Evolutionary conservation across 2,888 invertebrate genomes (phyloP), one percentile per base, ranked within the genome.

Genomic region (Tridacna crocea): DNA sequence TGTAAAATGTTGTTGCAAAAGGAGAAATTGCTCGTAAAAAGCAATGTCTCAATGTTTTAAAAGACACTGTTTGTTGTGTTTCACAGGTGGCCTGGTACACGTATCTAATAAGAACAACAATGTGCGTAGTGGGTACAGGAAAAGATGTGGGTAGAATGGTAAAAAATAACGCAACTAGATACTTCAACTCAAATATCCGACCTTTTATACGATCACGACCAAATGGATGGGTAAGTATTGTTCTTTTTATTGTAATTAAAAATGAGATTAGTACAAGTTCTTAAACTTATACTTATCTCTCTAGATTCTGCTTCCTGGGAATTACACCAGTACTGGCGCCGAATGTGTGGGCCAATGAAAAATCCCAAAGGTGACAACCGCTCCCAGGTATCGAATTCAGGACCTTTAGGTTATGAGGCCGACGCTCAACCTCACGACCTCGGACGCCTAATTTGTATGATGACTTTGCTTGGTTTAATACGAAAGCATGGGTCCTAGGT

Each of bases 11-110:
- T 2, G 36, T 36, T 8, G 36, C 36, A 36, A 36, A 36, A 36
- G 36, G 8, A 36, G 36, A 36, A 36, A 36, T 36, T 36, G 36
- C 36, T 36, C 8, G 36, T 36, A 36, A 36, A 36, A 8, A 36
- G 8, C 8, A 4, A 36, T 36, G 3, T 26, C 66, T 66, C 13
- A 61, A 4, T 61, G 26, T 26, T 24, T 58, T 58, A 2, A 58
- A 58, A 58, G n/a, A 58, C 4, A 19, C 36, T 36, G 36, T 63
- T 22, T 22, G 15, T 22, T 22, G 15, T 22, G 63, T 24, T 8
- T 68, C 24, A 51, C 48, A 70, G 70, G 87, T 87, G 4, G 87
- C 87, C 4, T 87, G 84, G 87, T 87, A 87, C 58, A 87, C 84
- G 0, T 84, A 81, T 58, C 75, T 87, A 6, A 83, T 82, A 22